Evolutionary conservation across 2,113 vertebrate species (phyloP).

Genomic region (Petromus typicus): DNA sequence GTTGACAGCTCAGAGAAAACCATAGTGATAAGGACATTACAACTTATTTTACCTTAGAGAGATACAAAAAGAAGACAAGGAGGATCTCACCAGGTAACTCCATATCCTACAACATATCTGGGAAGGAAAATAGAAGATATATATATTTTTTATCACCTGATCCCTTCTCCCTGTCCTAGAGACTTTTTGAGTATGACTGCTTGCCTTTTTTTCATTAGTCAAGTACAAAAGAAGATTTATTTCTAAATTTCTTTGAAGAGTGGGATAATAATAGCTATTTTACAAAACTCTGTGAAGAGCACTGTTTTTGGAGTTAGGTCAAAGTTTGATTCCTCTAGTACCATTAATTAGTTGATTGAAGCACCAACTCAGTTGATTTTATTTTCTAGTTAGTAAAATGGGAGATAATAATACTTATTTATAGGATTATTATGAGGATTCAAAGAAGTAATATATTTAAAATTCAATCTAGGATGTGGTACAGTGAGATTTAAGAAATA

Average conservation of each 20-base stretch:
- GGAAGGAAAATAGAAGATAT: not conserved
- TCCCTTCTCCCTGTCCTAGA: not conserved
- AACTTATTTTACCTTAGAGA: not conserved
- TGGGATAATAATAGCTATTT: not conserved
- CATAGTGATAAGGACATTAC: not conserved
- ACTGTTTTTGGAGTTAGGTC: not conserved
- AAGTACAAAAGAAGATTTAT: not conserved
- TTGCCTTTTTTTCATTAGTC: not conserved
- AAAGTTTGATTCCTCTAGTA: not conserved
- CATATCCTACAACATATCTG: fast-evolving
- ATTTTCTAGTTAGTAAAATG: not conserved
- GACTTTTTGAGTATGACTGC: not conserved
- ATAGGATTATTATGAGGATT: not conserved
- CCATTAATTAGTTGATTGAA: not conserved
- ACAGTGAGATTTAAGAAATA: not conserved
- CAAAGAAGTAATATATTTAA: not conserved
- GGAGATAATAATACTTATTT: not conserved
- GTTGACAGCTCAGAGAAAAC: not conserved
- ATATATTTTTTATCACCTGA: not conserved
- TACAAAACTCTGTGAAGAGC: not conserved
- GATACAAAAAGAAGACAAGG: not conserved
- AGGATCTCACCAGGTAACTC: too few species aligned
- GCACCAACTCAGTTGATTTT: not conserved
- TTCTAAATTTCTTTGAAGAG: constrained; percentile 1
- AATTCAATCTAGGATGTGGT: not conserved